phyloP scores from a whole-genome alignment of 2,797 vertebrate species.

The Sebastolobus altivelis region DNA sequence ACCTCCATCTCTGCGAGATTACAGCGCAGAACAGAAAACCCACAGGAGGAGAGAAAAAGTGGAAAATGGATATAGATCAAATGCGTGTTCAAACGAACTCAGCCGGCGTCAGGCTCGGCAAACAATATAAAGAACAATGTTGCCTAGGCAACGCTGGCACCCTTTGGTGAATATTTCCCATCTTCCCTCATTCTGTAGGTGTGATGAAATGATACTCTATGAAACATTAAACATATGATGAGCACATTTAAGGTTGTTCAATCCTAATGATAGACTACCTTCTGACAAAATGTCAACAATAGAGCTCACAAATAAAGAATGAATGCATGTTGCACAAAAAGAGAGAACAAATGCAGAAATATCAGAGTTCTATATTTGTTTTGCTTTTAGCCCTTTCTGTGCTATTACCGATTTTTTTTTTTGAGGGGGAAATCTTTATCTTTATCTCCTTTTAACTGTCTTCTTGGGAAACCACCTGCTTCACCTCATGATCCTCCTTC shows the following conservation, averaged over 20 bases:
- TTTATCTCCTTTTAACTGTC: neutral
- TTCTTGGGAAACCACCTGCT: constrained; percentile 1
- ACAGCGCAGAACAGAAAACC: constrained; percentile 45
- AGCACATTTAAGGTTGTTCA: constrained; percentile 25
- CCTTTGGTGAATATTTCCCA: constrained; percentile 29
- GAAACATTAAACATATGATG: constrained; percentile 44
- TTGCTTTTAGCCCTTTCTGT: neutral
- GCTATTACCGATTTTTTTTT: neutral
- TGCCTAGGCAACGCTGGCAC: constrained; percentile 70
- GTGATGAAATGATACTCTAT: constrained; percentile 36
- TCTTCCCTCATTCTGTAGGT: constrained; percentile 29
- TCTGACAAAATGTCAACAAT: constrained; percentile 30
- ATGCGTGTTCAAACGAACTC: constrained; percentile 79
- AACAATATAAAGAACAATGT: constrained; percentile 82
- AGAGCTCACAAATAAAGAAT: constrained; percentile 28
- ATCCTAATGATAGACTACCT: constrained; percentile 23
- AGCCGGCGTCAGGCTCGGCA: constrained; percentile 49
- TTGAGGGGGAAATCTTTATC: neutral
- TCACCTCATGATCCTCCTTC: constrained; percentile 25
- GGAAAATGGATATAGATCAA: constrained; percentile 78
- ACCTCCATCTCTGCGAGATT: constrained; percentile 80
- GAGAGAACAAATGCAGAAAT: neutral
- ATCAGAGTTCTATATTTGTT: neutral
- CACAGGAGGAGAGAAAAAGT: constrained; percentile 52
- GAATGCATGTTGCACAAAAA: neutral